Evolutionary conservation across 53 echinoderm and acorn worm genomes (phyloP).

Genomic region (Paelopatides confundens): DNA sequence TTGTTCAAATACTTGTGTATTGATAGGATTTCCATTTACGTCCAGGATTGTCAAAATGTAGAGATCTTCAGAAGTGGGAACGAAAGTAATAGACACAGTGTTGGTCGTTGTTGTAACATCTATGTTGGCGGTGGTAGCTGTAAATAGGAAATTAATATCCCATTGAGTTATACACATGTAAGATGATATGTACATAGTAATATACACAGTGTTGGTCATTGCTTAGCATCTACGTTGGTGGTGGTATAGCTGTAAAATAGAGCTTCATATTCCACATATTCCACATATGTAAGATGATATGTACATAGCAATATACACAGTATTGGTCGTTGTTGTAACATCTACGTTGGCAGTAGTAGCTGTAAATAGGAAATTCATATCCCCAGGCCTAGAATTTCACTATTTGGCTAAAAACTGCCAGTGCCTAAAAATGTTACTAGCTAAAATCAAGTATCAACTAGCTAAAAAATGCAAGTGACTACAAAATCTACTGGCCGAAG

Average conservation of each 20-base stretch:
- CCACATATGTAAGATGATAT: too few relatives aligned
- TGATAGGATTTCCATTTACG: conserved; percentile 51
- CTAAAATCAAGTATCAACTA: too few relatives aligned
- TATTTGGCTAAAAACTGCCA: too few relatives aligned
- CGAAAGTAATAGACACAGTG: conserved; percentile 31
- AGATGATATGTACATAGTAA: too few relatives aligned
- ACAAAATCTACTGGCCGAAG: too few relatives aligned
- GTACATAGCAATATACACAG: background rate
- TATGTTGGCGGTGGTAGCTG: conserved; percentile 16
- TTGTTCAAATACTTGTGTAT: background rate
- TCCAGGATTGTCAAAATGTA: conserved; percentile 53
- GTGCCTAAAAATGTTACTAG: too few relatives aligned
- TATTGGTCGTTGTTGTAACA: background rate
- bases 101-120: background rate
- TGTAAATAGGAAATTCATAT: background rate
- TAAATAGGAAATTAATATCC: background rate
- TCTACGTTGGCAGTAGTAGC: conserved; percentile 5
- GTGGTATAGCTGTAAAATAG: background rate
- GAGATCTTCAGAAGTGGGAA: conserved; percentile 22
- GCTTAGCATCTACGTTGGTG: background rate
- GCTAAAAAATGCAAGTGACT: too few relatives aligned
- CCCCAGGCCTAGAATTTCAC: too few relatives aligned
- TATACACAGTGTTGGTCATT: background rate
- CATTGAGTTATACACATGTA: too few relatives aligned
- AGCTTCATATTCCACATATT: too few relatives aligned